Base-by-base conservation (phyloP, 2,888 invertebrate genomes). In the Drosophila formosana region DNA sequence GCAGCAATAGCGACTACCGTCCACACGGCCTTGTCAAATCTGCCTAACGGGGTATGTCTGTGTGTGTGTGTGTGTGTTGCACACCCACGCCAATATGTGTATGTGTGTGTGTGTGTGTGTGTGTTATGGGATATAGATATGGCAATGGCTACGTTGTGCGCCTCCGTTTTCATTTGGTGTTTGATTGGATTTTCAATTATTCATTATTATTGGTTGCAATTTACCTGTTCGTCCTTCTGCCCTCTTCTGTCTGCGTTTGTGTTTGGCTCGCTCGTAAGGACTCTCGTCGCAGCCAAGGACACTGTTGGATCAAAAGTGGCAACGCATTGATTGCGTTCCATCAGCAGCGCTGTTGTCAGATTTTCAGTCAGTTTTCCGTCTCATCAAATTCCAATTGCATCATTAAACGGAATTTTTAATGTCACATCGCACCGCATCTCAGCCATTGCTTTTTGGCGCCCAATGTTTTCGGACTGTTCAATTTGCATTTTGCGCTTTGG, bases 161-260 rank as follows among this genome's bases (percentile, higher is more conserved):
- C 74, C 88, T 82, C 76, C 86, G 82, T 88, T 90, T 89, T 87
- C 88, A 89, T 91, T 90, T 89, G 89, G 91, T 91, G 91, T 92
- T 91, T 91, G 91, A 91, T 91, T 92, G 92, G 91, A 91, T 91
- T 90, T 90, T 91, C 91, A 91, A 91, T 91, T 92, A 91, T 91
- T 91, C 91, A 91, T 91, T 90, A 91, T 91, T 92, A 91, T 91
- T 91, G 92, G 90, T 87, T 89, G 91, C 90, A 91, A 91, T 91
- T 90, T 90, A 81, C 84, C 85, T 84, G 84, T 30, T 39, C 46
- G 13, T 3, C 11, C 18, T 9, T 5, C 13, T 7, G 6, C 13
- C 32, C 32, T n/a, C 37, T 4, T 39, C 8, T 13, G n/a, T 6
- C 37, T 13, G 39, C 13, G 5, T 28, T 5, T 18, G 18, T 18